These are phyloP conservation scores for Microdon myrmicae DNA, from an alignment of 2,888 invertebrate genomes.

Conservation along the genomic window DNA sequence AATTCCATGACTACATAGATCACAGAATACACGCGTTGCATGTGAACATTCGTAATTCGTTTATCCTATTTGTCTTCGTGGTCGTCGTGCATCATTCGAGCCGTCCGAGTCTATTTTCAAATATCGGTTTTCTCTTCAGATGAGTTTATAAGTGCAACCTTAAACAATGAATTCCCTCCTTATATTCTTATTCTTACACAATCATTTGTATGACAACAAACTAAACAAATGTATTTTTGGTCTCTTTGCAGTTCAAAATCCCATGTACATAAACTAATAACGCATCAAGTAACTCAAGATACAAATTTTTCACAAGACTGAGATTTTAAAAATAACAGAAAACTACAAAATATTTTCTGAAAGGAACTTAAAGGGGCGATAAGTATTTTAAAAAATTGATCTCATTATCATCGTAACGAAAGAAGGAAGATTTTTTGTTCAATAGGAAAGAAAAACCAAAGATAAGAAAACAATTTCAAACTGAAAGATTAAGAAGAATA, in stretches of 20 bases:
- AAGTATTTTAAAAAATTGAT: constrained; percentile 34
- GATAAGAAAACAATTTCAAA: constrained; percentile 23
- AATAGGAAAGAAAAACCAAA: constrained; percentile 36
- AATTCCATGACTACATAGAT: too few species aligned
- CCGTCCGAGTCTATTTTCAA: too few species aligned
- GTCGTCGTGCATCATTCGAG: too few species aligned
- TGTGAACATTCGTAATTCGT: too few species aligned
- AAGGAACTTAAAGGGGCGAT: constrained; percentile 17
- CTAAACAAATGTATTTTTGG: background rate
- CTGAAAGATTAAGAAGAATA: constrained; percentile 4
- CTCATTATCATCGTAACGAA: constrained; percentile 38
- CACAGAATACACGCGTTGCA: too few species aligned
- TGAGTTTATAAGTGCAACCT: too few species aligned
- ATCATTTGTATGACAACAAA: too few species aligned
- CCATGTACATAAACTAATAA: constrained; percentile 46
- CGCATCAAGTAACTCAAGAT: constrained; percentile 42
- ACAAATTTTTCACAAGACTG: constrained; percentile 52
- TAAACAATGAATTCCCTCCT: too few species aligned
- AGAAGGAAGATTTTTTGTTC: constrained; percentile 30
- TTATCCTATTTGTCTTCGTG: too few species aligned
- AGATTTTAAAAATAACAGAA: constrained; percentile 33
- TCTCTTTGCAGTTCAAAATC: constrained; percentile 34
- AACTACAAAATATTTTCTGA: constrained; percentile 27
- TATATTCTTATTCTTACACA: too few species aligned
- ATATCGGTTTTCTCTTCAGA: too few species aligned